Percentiles rank a stretch among this genome's conserved stretches.
phyloP scores from a whole-genome alignment of 2,113 vertebrate genomes.

The Eolophus roseicapilla region DNA sequence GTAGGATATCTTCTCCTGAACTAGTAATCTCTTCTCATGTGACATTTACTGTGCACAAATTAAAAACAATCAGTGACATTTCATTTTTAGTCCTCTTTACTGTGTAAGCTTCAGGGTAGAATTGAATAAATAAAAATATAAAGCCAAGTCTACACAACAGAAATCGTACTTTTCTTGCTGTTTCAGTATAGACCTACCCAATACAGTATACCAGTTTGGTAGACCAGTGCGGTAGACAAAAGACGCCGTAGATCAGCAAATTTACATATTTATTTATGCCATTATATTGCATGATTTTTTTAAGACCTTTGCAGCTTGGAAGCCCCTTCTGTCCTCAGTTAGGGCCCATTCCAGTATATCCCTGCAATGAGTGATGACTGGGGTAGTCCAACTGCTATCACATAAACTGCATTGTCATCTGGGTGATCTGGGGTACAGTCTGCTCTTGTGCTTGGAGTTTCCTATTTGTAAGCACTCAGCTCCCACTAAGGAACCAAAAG shows the following conservation, averaged over 20 bases:
- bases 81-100: not conserved
- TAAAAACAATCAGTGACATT: conserved; percentile 6
- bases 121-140: not conserved
- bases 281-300: not conserved
- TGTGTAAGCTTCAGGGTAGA: not conserved
- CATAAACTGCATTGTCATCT: not conserved
- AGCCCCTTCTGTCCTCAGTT: not conserved
- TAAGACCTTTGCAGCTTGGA: not conserved
- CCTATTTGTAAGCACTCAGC: not conserved
- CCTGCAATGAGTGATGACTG: fast-evolving
- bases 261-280: not conserved
- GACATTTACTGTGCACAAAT: not conserved
- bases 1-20: not conserved
- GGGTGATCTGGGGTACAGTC: not conserved
- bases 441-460: not conserved
- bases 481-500: not conserved
- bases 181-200: not conserved
- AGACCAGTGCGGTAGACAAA: not conserved
- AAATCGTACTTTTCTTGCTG: not conserved
- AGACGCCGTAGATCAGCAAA: not conserved
- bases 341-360: not conserved
- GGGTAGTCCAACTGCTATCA: not conserved
- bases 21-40: not conserved
- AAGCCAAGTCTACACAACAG: not conserved
- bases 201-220: not conserved